These are phyloP conservation scores for Simalia tracyae DNA, from an alignment of 2,797 vertebrate species.

Conservation along the genomic window DNA sequence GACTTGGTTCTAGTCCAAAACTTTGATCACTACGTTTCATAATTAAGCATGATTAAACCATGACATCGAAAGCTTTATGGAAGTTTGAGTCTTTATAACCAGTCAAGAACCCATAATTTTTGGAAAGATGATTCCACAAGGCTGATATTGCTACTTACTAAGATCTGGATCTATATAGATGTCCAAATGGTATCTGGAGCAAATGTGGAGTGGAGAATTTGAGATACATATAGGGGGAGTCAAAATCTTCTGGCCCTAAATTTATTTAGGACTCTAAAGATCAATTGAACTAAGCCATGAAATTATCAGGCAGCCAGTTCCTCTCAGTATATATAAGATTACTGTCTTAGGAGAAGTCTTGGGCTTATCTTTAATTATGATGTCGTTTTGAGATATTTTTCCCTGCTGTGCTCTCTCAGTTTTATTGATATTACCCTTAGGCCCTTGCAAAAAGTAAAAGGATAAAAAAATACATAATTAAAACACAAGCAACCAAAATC, in stretches of 20 bases:
- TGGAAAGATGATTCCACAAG: not conserved
- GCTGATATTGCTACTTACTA: not conserved
- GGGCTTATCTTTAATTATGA: not conserved
- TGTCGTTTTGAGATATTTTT: not conserved
- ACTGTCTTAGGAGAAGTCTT: not conserved
- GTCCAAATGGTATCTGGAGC: not conserved
- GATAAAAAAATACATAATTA: not conserved
- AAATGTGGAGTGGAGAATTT: not conserved
- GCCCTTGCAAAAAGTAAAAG: not conserved
- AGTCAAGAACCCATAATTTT: not conserved
- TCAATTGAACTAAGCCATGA: not conserved
- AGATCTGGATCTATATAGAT: not conserved
- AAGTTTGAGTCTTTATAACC: not conserved
- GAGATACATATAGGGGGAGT: not conserved
- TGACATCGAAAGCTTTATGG: not conserved
- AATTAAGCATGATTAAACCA: not conserved
- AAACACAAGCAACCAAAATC: not conserved
- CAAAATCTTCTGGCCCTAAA: not conserved
- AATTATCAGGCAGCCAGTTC: not conserved
- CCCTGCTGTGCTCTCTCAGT: not conserved
- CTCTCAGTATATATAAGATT: not conserved
- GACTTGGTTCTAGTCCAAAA: too few species aligned
- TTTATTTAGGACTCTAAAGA: not conserved
- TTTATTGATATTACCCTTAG: not conserved
- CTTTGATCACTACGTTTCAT: too few species aligned